Percentiles rank a stretch among this genome's conserved stretches.
Conservation (phyloP, 2,113 vertebrate genomes). For the Euleptes europaea region DNA sequence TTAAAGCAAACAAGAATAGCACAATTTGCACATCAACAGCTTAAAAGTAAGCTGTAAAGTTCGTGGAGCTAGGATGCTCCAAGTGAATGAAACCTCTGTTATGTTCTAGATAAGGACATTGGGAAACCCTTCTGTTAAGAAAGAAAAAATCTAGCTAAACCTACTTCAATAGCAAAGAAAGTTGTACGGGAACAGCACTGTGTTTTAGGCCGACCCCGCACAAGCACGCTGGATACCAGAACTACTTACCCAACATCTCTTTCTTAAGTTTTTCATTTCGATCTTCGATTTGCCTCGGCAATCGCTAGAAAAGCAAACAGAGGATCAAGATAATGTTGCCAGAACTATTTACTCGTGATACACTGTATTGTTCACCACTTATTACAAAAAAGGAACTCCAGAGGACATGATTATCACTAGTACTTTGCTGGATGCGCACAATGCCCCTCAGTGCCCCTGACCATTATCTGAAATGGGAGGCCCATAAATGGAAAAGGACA, state of each 20-base stretch:
- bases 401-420: neutral
- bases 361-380: neutral
- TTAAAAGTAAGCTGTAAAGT: neutral
- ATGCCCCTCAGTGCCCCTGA: neutral
- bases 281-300: slow-evolving; percentile 93
- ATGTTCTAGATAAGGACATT: too few species aligned
- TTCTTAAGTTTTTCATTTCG: slow-evolving; percentile 94
- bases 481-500: neutral
- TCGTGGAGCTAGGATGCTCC: neutral
- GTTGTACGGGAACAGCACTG: neutral
- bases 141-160: neutral
- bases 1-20: neutral
- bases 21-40: neutral
- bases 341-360: neutral
- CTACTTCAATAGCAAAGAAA: neutral
- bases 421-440: neutral
- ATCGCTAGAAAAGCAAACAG: slow-evolving; percentile 77
- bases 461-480: neutral
- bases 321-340: slow-evolving; percentile 6
- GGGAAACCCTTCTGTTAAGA: neutral
- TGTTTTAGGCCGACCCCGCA: neutral
- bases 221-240: neutral
- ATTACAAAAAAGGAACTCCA: neutral
- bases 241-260: slow-evolving; percentile 91
- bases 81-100: neutral